Conservation (phyloP, 2,113 vertebrate species). For the Poecilia latipinna region DNA sequence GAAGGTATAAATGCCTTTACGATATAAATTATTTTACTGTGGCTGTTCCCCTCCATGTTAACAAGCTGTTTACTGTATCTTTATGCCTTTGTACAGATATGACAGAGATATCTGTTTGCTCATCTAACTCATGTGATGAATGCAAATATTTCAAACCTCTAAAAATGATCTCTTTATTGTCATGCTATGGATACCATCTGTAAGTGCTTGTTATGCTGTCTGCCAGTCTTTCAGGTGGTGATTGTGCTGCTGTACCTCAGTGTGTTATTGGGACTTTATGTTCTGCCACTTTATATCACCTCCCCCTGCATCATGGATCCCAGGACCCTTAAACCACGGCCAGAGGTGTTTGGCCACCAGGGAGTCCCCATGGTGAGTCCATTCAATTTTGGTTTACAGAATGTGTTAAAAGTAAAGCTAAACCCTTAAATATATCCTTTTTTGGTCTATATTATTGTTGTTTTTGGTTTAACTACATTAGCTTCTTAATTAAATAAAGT, state of each 20-base stretch:
- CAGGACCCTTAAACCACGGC: slow-evolving; percentile 83
- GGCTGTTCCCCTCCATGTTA: not conserved
- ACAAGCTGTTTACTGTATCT: not conserved
- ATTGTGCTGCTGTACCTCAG: slow-evolving; percentile 87
- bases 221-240: slow-evolving; percentile 87
- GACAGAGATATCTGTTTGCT: not conserved
- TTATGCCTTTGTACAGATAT: not conserved
- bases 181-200: not conserved
- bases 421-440: not conserved
- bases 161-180: not conserved
- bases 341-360: slow-evolving; percentile 88
- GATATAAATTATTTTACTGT: not conserved
- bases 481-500: not conserved
- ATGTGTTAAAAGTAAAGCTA: not conserved
- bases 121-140: not conserved
- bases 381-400: not conserved
- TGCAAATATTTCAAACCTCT: not conserved
- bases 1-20: not conserved
- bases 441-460: not conserved
- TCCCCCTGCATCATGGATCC: slow-evolving; percentile 97
- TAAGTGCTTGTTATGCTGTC: not conserved
- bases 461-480: not conserved
- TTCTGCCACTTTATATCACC: slow-evolving; percentile 89
- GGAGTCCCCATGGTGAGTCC: slow-evolving; percentile 91
- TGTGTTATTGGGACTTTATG: slow-evolving; percentile 87